phyloP scores from a whole-genome alignment of 2,797 vertebrate genomes.

The Sebastes taczanowskii region DNA sequence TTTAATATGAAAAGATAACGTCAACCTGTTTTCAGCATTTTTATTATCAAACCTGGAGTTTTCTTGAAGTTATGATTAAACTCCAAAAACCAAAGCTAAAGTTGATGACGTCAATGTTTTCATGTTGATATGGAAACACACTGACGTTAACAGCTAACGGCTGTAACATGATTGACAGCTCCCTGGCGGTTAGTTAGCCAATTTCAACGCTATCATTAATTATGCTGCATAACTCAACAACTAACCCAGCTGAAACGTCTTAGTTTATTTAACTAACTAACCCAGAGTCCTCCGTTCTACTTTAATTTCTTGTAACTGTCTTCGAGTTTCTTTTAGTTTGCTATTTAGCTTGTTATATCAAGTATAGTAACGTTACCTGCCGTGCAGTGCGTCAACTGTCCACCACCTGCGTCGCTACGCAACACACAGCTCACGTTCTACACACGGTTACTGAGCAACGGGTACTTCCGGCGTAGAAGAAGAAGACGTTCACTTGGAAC shows the following conservation, averaged over 20 bases:
- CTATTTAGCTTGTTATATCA: too few relatives aligned
- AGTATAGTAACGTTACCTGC: neutral
- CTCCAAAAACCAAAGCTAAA: neutral
- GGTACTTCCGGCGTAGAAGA: constrained; percentile 59
- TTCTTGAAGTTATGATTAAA: neutral
- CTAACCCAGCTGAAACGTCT: neutral
- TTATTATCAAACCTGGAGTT: neutral
- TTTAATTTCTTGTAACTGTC: too few relatives aligned
- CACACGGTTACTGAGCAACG: neutral
- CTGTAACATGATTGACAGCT: neutral
- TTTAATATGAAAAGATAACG: neutral
- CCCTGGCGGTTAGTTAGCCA: neutral
- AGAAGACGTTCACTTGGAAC: constrained; percentile 14
- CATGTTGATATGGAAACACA: neutral
- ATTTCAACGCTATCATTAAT: neutral
- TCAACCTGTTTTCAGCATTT: neutral
- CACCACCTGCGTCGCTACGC: neutral
- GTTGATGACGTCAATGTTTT: neutral
- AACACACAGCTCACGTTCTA: neutral
- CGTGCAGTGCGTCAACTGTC: neutral
- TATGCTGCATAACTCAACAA: neutral
- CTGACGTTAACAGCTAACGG: too few relatives aligned
- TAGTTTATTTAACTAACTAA: neutral
- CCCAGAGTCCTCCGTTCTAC: too few relatives aligned
- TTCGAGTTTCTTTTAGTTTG: too few relatives aligned